A percentile compares a stretch with the other conserved stretches of the same genome.
phyloP scores from a whole-genome alignment of 2,888 invertebrate species.

The Tiliacea aurago region DNA sequence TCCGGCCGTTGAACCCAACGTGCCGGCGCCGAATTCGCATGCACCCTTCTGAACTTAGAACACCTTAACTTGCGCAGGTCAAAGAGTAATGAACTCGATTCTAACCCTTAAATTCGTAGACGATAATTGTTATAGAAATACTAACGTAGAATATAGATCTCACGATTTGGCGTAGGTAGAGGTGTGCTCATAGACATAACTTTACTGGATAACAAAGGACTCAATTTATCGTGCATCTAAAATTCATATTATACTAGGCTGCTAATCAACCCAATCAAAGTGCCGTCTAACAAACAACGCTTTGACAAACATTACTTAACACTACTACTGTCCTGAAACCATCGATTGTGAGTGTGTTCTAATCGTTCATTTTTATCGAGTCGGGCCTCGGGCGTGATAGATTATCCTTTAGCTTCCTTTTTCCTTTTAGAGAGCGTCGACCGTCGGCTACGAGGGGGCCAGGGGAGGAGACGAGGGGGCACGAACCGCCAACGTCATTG shows the following conservation, averaged over 20 bases:
- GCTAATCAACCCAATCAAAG: conserved; percentile 40
- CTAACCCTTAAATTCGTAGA: conserved; percentile 50
- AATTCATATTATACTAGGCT: conserved; percentile 15
- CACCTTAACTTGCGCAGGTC: conserved; percentile 77
- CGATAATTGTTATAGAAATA: conserved; percentile 44
- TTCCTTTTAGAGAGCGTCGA: conserved; percentile 90
- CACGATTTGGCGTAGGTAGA: not conserved
- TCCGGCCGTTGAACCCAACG: conserved; percentile 84
- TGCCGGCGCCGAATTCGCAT: conserved; percentile 83
- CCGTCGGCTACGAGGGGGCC: conserved; percentile 84
- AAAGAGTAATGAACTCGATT: conserved; percentile 80
- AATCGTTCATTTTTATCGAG: conserved; percentile 90
- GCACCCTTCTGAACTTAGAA: conserved; percentile 81
- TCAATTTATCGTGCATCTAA: conserved; percentile 4
- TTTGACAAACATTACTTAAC: conserved; percentile 63
- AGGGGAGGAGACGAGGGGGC: conserved; percentile 75
- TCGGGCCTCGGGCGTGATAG: conserved; percentile 89
- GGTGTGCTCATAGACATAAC: not conserved
- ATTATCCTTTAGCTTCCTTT: conserved; percentile 90
- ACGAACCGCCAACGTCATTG: conserved; percentile 87
- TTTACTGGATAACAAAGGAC: conserved; percentile 10
- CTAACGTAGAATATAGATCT: not conserved
- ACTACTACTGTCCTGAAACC: conserved; percentile 78
- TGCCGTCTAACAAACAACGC: conserved; percentile 56
- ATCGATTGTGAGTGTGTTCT: conserved; percentile 84